Percentiles rank a stretch among this genome's conserved stretches.
These are phyloP conservation scores for Cyrtodaria siliqua DNA, from an alignment of 2,888 invertebrate species.

Conservation along the genomic window DNA sequence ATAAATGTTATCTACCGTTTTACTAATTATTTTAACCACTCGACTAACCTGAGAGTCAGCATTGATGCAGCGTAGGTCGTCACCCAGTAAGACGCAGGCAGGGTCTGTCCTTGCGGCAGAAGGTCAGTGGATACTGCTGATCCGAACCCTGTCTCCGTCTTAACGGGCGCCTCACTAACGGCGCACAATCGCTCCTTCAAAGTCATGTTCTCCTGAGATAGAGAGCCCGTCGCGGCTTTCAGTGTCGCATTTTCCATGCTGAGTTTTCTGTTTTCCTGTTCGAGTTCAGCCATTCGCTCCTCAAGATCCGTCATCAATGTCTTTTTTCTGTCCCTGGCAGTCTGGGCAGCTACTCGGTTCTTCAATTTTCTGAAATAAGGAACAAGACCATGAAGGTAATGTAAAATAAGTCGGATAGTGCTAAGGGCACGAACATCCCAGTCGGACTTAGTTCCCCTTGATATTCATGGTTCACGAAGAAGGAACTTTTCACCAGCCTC, in stretches of 20 bases:
- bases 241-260: conserved; percentile 78
- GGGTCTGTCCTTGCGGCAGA: conserved; percentile 97
- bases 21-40: too few relatives aligned
- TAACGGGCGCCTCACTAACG: conserved; percentile 59
- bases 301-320: conserved; percentile 97
- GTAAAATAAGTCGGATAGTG: too few relatives aligned
- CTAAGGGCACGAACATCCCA: too few relatives aligned
- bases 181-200: conserved; percentile 76
- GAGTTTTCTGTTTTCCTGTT: conserved; percentile 84
- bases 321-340: conserved; percentile 98
- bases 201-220: conserved; percentile 78
- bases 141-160: conserved; percentile 85
- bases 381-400: too few relatives aligned
- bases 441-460: too few relatives aligned
- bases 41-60: conserved; percentile 77
- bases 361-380: conserved; percentile 95
- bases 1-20: too few relatives aligned
- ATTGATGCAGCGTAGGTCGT: conserved; percentile 76
- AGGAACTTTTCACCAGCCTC: too few relatives aligned
- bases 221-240: conserved; percentile 69
- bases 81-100: conserved; percentile 77
- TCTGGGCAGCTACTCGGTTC: conserved; percentile 98
- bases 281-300: conserved; percentile 86
- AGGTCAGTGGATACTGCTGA: conserved; percentile 90
- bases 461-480: too few relatives aligned